Evolutionary conservation across 2,888 invertebrate species (phyloP).

Genomic region (Netelia inedita): DNA sequence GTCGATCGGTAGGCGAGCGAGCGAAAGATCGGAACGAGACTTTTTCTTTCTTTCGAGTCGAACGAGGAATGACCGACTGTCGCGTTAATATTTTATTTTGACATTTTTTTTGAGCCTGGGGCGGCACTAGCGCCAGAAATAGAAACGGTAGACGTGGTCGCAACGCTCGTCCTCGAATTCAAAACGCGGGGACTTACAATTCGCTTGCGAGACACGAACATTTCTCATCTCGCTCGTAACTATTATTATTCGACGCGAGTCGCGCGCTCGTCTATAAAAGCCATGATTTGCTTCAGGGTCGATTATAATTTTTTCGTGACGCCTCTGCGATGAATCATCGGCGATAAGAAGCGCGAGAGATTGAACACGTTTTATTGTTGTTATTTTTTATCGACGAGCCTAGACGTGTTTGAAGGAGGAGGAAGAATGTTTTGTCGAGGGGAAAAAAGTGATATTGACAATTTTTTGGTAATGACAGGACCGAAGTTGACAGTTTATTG

Average conservation of each 20-base stretch:
- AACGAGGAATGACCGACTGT: neutral
- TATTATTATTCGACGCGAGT: neutral
- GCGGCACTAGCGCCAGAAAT: slow-evolving; percentile 12
- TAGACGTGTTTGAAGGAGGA: too few relatives aligned
- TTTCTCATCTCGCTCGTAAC: neutral
- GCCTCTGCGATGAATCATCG: neutral
- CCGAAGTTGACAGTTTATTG: too few relatives aligned
- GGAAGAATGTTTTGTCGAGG: too few relatives aligned
- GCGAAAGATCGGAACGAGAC: neutral
- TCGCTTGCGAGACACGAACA: slow-evolving; percentile 5
- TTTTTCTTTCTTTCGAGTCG: slow-evolving; percentile 25
- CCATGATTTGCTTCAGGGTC: neutral
- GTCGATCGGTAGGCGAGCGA: slow-evolving; percentile 22
- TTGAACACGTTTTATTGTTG: neutral
- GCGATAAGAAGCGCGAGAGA: neutral
- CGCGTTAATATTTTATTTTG: neutral
- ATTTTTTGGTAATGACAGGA: too few relatives aligned
- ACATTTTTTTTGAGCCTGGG: slow-evolving; percentile 9
- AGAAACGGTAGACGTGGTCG: slow-evolving; percentile 18
- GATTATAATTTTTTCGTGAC: neutral
- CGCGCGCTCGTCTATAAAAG: neutral
- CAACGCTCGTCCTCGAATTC: slow-evolving; percentile 51
- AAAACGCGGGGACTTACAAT: slow-evolving; percentile 22
- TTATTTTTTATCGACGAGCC: too few relatives aligned
- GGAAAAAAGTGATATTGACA: too few relatives aligned